These are phyloP conservation scores for Thymelicus acteon DNA, from an alignment of 2,888 invertebrate species.

Conservation along the genomic window DNA sequence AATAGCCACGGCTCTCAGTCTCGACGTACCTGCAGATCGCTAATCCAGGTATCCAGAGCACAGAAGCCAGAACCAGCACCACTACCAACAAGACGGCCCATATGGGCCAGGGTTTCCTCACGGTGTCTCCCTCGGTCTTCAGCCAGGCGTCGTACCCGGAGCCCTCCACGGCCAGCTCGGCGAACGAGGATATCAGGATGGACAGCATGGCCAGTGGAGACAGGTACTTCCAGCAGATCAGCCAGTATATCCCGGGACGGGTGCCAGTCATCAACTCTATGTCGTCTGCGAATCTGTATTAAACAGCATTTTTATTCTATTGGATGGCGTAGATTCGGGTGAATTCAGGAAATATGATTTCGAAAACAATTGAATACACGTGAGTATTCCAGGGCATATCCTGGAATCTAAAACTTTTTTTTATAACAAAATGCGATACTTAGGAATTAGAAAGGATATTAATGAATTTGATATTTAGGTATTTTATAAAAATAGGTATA, in stretches of 20 bases:
- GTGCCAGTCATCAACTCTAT: constrained; percentile 97
- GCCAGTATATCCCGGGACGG: constrained; percentile 95
- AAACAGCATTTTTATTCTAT: neutral
- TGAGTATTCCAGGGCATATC: too few relatives aligned
- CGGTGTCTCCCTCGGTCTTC: constrained; percentile 88
- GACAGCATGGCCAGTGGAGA: constrained; percentile 95
- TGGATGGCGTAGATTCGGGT: too few relatives aligned
- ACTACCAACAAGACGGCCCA: constrained; percentile 93
- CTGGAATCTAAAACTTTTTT: too few relatives aligned
- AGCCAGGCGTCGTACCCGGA: constrained; percentile 95
- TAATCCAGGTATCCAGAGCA: constrained; percentile 94
- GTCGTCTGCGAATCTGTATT: constrained; percentile 93
- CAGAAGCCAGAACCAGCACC: constrained; percentile 90
- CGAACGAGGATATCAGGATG: constrained; percentile 92
- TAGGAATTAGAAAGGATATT: too few relatives aligned
- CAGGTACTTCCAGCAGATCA: constrained; percentile 97
- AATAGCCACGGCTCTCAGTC: too few relatives aligned
- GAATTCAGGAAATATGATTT: too few relatives aligned
- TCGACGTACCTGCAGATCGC: constrained; percentile 89
- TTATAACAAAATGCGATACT: too few relatives aligned
- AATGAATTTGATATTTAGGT: too few relatives aligned
- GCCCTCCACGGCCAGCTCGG: constrained; percentile 91
- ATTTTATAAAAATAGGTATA: too few relatives aligned
- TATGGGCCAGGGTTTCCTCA: constrained; percentile 92
- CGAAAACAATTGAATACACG: too few relatives aligned